Base-by-base conservation (phyloP, 2,113 vertebrate genomes). In the Oreochromis aureus region DNA sequence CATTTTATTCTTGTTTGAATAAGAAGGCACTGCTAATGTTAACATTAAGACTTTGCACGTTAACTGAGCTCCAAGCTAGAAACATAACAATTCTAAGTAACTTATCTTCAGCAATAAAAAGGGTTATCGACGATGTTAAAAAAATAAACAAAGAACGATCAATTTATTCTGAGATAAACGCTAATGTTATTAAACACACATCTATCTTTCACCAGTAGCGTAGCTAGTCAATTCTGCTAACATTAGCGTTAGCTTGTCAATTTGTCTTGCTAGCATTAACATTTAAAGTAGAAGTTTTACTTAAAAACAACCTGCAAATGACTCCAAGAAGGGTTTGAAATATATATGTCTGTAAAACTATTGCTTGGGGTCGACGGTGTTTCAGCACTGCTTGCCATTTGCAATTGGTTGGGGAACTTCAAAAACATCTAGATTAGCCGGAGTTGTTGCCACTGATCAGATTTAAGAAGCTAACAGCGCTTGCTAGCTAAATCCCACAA, bases 401-500 rank as follows among this genome's bases (percentile, higher is more conserved):
- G 10, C 16, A 44, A 89, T 83, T 18, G 34, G 7, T 85, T 89
- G 10, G 53, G 19, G 32, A 86, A 89, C 73, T 91, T 87, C 30
- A 81, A 54, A 87, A 84, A 91, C 53, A 91, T 24, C 19, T 22
- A 81, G n/a, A 86, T 88, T 85, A 88, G 59, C 71, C 19, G 2
- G 4, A 81, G 80, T 80, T 80, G 54, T 76, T 91, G 51, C 56
- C 18, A 76, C 24, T 39, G 44, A 39, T 19, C 34, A 58, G 87
- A 85, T 85, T 89, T 86, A 83, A 53, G 82, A 55, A 30, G 84
- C 89, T 83, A 90, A 89, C 89, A 76, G 83, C 86, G 22, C 39
- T 83, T 51, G 85, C 86, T 87, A 79, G 73, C 86, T 78, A 69
- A 59, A 83, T 41, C 63, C 56, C 11, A 80, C 80, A 2, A 80